Evolutionary conservation across 2,888 invertebrate species (phyloP).

Genomic region (Harmothoe impar): DNA sequence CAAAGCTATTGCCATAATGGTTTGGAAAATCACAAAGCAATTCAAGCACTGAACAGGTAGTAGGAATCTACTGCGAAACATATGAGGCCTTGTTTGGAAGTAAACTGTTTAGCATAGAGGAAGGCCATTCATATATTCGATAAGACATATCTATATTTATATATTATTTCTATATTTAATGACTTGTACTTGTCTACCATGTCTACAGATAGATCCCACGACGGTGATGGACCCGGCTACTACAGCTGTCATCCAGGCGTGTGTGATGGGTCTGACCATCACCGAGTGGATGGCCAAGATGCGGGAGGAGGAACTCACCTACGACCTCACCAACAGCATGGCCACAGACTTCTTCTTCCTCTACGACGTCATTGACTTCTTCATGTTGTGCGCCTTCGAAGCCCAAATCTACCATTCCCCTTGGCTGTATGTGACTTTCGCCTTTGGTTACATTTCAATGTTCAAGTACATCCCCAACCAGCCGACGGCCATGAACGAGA

Average conservation of each 20-base stretch:
- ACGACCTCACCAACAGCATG: constrained; percentile 70
- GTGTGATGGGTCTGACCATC: constrained; percentile 67
- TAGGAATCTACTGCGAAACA: too few relatives aligned
- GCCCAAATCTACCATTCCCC: constrained; percentile 61
- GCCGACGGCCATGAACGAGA: constrained; percentile 59
- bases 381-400: constrained; percentile 64
- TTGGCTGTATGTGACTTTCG: constrained; percentile 70
- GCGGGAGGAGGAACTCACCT: constrained; percentile 69
- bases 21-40: too few relatives aligned
- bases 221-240: constrained; percentile 54
- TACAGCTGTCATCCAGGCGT: constrained; percentile 62
- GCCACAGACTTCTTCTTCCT: constrained; percentile 71
- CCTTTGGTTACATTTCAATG: constrained; percentile 69
- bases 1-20: too few relatives aligned
- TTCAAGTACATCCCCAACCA: constrained; percentile 69
- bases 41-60: too few relatives aligned
- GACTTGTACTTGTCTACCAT: too few relatives aligned
- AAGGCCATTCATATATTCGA: too few relatives aligned
- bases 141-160: too few relatives aligned
- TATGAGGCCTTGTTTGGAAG: too few relatives aligned
- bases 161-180: too few relatives aligned
- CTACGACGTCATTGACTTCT: constrained; percentile 71
- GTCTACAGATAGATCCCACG: neutral
- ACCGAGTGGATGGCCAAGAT: constrained; percentile 71
- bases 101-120: too few relatives aligned